phyloP scores from a whole-genome alignment of 2,888 invertebrate genomes.

The Ormyrus pomaceus region DNA sequence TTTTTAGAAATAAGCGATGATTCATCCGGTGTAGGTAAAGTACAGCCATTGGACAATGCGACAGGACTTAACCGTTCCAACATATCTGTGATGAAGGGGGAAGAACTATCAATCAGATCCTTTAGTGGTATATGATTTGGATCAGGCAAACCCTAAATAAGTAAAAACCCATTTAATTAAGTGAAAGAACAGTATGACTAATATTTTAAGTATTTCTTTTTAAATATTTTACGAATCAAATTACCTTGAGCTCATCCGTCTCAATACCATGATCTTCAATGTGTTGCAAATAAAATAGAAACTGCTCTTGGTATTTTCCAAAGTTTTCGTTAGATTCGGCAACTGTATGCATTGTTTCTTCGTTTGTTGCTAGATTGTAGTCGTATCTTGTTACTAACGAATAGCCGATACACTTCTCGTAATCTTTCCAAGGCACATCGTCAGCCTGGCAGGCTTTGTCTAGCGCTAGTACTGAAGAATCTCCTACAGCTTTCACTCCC shows the following conservation, averaged over 20 bases:
- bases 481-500: constrained; percentile 61
- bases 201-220: too few species aligned
- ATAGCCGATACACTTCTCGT: constrained; percentile 69
- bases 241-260: constrained; percentile 60
- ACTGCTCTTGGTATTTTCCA: constrained; percentile 70
- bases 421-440: constrained; percentile 64
- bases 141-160: constrained; percentile 57
- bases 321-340: constrained; percentile 59
- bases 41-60: constrained; percentile 53
- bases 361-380: constrained; percentile 55
- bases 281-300: constrained; percentile 66
- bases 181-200: too few species aligned
- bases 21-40: not conserved
- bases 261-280: constrained; percentile 66
- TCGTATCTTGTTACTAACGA: constrained; percentile 64
- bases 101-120: constrained; percentile 67
- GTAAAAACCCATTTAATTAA: not conserved
- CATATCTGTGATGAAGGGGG: constrained; percentile 65
- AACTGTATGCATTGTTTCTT: constrained; percentile 57
- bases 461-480: constrained; percentile 49
- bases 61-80: constrained; percentile 57
- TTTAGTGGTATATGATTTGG: constrained; percentile 64
- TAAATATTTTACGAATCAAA: too few species aligned
- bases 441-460: constrained; percentile 66
- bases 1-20: too few species aligned